Evolutionary conservation across 1,140 invertebrate genomes (phyloP), one percentile per base, ranked within the genome.

Genomic region (Cydia strobilella): DNA sequence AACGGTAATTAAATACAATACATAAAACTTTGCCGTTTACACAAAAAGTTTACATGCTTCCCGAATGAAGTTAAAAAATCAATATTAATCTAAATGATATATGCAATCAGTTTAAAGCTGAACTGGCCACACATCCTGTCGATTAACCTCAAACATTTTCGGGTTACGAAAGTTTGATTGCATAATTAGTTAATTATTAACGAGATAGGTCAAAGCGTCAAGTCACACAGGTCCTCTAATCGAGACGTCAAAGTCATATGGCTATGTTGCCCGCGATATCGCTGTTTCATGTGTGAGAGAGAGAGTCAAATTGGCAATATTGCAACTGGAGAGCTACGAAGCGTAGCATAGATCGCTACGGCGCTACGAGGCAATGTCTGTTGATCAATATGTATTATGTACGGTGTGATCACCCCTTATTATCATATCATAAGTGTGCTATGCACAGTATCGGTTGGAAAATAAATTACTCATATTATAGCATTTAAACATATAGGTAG

Each of bases 181-280:
- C 35, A 20, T 69, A 69, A 69, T 69, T 69, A 35, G 31, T 69
- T 69, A 69, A 42, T 69, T 69, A 69, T 23, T 69, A 69, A 35
- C 65, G 27, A 31, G 59, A n/a, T 18, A 69, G 65, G 65, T 39
- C 65, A 69, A 35, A 35, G 9, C 63, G 27, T 31, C 7, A 20
- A 66, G 25, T 65, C 5, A 15, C 45, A 51, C 45, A 51, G 45
- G 45, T 18, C 42, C 42, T 45, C 12, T 51, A n/a, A 18, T 51
- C 6, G 48, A 51, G 5, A 59, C 20, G 54, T 59, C 54, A 59
- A 59, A 59, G 54, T 59, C 54, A 59, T 18, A 54, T 54, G 51
- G 51, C 51, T 20, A 7, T 59, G 9, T n/a, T 54, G n/a, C n/a
- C 15, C 12, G 27, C 27, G 13, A 66, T 66, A 66, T 31, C 25